Conservation (phyloP, 1,140 invertebrate species). For the Saccostrea echinata region DNA sequence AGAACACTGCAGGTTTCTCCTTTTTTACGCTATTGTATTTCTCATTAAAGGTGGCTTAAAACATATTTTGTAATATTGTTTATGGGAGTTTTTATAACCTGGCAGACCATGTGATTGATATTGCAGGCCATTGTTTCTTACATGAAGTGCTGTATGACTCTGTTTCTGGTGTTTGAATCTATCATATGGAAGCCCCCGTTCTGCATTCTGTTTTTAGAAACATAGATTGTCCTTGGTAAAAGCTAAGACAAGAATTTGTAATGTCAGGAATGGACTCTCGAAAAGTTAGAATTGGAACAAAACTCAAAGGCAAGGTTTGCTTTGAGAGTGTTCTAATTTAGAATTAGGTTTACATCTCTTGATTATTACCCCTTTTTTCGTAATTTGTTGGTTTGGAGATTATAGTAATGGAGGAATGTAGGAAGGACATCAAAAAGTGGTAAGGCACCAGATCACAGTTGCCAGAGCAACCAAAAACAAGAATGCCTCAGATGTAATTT, state of each 20-base stretch:
- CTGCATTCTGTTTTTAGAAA: neutral
- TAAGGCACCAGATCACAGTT: neutral
- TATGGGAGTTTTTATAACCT: neutral
- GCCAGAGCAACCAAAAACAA: neutral
- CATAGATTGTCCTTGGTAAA: neutral
- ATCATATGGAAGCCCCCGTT: neutral
- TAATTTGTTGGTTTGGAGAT: neutral
- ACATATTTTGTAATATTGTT: slow-evolving; percentile 16
- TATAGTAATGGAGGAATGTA: neutral
- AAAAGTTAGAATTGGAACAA: neutral
- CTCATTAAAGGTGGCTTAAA: neutral
- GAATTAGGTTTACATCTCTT: neutral
- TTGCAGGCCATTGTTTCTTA: slow-evolving; percentile 1
- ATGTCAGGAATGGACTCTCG: neutral
- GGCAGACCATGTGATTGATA: neutral
- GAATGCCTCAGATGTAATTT: slow-evolving; percentile 16
- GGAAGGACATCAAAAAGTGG: slow-evolving; percentile 3
- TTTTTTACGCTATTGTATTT: neutral
- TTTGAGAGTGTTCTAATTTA: neutral
- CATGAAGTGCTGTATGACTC: neutral
- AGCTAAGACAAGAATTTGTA: neutral
- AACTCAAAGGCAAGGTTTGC: neutral
- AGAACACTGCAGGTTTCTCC: neutral
- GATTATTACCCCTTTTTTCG: neutral
- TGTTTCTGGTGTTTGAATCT: neutral